Evolutionary conservation across 2,888 invertebrate genomes (phyloP), one percentile per base, ranked within the genome.

Genomic region (Agrotis ipsilon): DNA sequence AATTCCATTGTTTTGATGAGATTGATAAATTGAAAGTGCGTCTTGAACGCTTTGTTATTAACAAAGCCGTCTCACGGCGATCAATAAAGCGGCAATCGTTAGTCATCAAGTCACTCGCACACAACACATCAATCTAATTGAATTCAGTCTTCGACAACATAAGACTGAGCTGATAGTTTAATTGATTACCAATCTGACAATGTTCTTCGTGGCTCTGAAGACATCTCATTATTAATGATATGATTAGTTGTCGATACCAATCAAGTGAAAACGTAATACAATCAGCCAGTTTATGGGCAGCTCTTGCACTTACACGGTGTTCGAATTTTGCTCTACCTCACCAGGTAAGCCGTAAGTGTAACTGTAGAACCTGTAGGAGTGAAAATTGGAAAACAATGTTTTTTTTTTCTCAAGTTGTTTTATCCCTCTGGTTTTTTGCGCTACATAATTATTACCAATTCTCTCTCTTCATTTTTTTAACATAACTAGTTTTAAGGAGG

Each of bases 1-100:
- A 81, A 87, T 87, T 86, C 88, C 86, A 93, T 93, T 93, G 92
- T 93, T 92, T 93, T 92, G 91, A 88, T 90, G 90, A 92, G 89
- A 92, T 91, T 92, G 90, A 92, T 92, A 89, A 89, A 91, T 92
- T 87, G 91, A 92, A 92, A 91, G 89, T 88, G 87, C 89, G 84
- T 84, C 86, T 80, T 72, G 74, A 84, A 83, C 86, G 81, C 84
- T 88, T 89, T 88, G 87, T 87, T 90, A 90, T 88, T 88, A 91
- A 92, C 89, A 90, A 91, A 90, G 86, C 91, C 86, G 86, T 88
- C 84, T 87, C 80, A 78, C 85, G 87, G 86, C 81, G 81, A 87
- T 89, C 82, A 87, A 86, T 87, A 86, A 86, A 88, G 80, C 81
- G 85, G 83, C 85, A 78, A 80, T 87, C 81, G 82, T 88, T 88